phyloP scores from a whole-genome alignment of 2,113 vertebrate species.

The Caranx ignobilis region DNA sequence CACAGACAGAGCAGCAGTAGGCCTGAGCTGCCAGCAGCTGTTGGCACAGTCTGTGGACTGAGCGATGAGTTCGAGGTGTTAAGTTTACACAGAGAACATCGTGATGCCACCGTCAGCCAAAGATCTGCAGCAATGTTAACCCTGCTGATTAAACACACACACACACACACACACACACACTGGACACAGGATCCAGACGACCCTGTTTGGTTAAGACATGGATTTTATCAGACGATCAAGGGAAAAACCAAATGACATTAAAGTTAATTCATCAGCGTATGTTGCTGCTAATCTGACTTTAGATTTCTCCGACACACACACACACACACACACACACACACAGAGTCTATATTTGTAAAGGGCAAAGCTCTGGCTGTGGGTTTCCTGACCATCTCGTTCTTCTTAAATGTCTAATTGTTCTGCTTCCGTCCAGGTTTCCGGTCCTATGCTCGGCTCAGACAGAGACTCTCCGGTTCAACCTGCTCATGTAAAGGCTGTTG shows the following conservation, averaged over 20 bases:
- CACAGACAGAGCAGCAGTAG: background rate
- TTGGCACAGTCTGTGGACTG: background rate
- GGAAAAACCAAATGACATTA: background rate
- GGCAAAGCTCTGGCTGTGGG: background rate
- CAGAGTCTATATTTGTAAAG: constrained; percentile 25
- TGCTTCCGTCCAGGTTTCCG: constrained; percentile 52
- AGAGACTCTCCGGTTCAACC: background rate
- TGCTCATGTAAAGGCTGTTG: constrained; percentile 11
- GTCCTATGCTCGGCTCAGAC: constrained; percentile 12
- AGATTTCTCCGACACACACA: background rate
- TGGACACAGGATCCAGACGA: background rate
- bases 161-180: constrained; percentile 1
- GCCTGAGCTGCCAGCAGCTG: constrained; percentile 26
- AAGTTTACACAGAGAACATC: constrained; percentile 20
- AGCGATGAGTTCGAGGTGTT: constrained; percentile 39
- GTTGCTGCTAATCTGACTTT: background rate
- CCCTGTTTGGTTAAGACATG: background rate
- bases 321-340: constrained; percentile 2
- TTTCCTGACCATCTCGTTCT: constrained; percentile 32
- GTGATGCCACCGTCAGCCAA: constrained; percentile 23
- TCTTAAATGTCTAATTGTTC: constrained; percentile 56
- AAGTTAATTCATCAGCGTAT: background rate
- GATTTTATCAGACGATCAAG: background rate
- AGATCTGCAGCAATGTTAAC: constrained; percentile 7
- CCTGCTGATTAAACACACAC: background rate